Base-by-base conservation (phyloP, 2,113 vertebrate genomes). In the Passer montanus region DNA sequence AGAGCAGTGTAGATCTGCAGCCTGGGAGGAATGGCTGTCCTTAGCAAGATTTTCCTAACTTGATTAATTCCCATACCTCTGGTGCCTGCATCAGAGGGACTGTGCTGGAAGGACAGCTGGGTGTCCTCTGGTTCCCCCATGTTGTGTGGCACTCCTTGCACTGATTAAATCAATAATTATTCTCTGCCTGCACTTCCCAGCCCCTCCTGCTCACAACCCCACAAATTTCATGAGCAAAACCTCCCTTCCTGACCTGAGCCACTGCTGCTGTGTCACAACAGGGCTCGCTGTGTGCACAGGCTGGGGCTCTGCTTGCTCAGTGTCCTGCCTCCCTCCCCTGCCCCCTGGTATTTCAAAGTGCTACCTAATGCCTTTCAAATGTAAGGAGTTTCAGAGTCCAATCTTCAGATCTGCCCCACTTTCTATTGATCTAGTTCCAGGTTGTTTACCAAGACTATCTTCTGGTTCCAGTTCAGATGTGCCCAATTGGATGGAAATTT, bases 401-500 rank as follows among this genome's bases (percentile, higher is more conserved):
- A 92, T 92, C 88, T 94, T 84, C 85, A 92, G 85, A 75, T 95
- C 88, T 84, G 68, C 73, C 85, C 64, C 69, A 75, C 55, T 94
- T 75, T 88, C 80, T 92, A 89, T 92, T 72, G 88, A 92, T 95
- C 90, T 68, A n/a, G 92, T 89, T 96, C 85, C 93, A 94, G 83
- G 56, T 73, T 94, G 90, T 69, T 94, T 96, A 92, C 90, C 86
- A 82, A 93, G 86, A 73, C 68, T 93, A 92, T 97, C 94, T 90
- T 92, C 77, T 94, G 53, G 88, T 96, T 97, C 90, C 93, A 90
- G 94, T 95, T 95, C 95, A 96, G 88, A 39, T 90, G 93, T 79
- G 95, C 95, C 76, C 94, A 95, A 94, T 91, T 93, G 94, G 80
- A 96, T 96, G 92, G 92, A 96, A 96, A 96, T 89, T 89, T 75